phyloP scores from a whole-genome alignment of 2,797 vertebrate genomes.

The Pyrocephalus nanus region DNA sequence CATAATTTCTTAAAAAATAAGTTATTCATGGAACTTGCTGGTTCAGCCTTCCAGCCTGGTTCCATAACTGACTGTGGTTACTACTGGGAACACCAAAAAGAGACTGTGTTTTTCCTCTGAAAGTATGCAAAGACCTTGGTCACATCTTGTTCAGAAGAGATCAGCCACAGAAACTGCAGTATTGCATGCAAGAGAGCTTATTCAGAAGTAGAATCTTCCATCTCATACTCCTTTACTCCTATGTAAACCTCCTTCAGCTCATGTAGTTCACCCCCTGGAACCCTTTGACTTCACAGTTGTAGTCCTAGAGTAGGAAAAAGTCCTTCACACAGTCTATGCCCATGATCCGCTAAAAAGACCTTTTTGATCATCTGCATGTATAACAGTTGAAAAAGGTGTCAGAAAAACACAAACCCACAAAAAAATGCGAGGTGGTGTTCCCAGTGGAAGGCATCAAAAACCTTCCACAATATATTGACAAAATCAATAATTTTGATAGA shows the following conservation, averaged over 20 bases:
- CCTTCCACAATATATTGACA: neutral
- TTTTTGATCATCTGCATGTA: neutral
- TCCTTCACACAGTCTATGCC: neutral
- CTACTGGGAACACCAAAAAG: neutral
- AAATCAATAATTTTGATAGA: neutral
- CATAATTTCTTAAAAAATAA: slow-evolving; percentile 13
- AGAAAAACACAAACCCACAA: neutral
- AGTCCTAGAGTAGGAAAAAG: neutral
- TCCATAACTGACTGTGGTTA: neutral
- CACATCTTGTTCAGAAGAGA: neutral
- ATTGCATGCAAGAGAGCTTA: neutral
- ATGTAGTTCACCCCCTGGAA: neutral
- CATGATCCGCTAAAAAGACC: neutral
- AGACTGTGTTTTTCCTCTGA: neutral
- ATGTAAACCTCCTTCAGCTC: neutral
- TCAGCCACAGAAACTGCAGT: neutral
- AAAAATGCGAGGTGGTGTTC: neutral
- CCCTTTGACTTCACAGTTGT: neutral
- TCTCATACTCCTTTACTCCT: neutral
- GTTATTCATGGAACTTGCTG: neutral
- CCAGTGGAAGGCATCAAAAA: too few relatives aligned
- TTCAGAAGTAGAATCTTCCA: neutral
- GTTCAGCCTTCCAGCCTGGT: neutral
- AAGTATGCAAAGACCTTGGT: neutral
- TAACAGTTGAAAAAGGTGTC: neutral